Evolutionary conservation across 2,888 invertebrate species (phyloP), one percentile per base, ranked within the genome.

Genomic region (Plusia festucae): DNA sequence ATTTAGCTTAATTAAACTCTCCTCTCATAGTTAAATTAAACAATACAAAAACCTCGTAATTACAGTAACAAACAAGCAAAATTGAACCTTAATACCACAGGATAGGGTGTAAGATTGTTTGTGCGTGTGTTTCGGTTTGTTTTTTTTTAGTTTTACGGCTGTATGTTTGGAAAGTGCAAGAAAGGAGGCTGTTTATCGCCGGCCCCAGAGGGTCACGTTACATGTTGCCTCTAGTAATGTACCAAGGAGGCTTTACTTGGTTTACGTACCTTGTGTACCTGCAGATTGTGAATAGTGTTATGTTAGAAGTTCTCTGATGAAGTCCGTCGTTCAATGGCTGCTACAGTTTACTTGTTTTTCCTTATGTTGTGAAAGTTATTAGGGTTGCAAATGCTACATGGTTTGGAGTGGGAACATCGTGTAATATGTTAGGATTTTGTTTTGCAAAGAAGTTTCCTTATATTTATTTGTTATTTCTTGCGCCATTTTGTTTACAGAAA

Each of bases 171-270:
- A 80, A 80, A 81, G 82, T 81, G 81, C 79, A 83, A 83, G 77
- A 81, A 82, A 76, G 73, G 78, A 79, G 78, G 75, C 70, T 76
- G 74, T 85, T 85, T 85, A 85, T 83, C 77, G 79, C 64, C 64
- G 59, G 60, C 71, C 74, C 77, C 74, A 68, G 61, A 65, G 72
- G 67, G 70, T 64, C 70, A 18, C 44, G 65, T 56, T 51, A 78
- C 40, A 61, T 34, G 73, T 60, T 63, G 60, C 65, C 46, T 53
- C 18, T 11, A 53, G 64, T 70, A 77, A 73, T 55, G 66, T 59
- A 53, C 59, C 40, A 65, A 69, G 72, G 68, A 67, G 72, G 66
- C 66, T 65, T 72, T 66, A 56, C 76, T 65, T 70, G 60, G 64
- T 75, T 70, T 62, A 40, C 40, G 40, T 74, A 68, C 63, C 63